A percentile compares a stretch with the other conserved stretches of the same genome.
These are phyloP conservation scores for Melanotaenia boesemani DNA, from an alignment of 2,797 vertebrate genomes.

Conservation along the genomic window DNA sequence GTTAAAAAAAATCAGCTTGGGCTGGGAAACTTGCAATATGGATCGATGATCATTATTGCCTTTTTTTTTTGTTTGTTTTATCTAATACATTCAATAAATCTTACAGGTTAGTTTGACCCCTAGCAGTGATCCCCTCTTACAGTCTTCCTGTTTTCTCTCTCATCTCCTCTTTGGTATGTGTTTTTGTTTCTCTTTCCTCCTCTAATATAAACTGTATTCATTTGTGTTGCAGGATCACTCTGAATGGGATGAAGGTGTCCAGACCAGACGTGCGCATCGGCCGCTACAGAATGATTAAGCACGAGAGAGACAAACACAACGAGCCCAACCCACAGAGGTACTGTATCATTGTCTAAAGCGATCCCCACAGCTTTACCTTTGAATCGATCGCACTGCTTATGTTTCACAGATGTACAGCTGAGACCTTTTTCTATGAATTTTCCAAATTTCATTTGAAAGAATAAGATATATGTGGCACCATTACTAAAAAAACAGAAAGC, in stretches of 20 bases:
- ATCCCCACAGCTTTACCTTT: constrained; percentile 29
- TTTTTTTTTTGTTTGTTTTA: no score
- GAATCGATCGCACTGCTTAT: constrained; percentile 47
- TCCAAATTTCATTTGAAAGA: constrained; percentile 39
- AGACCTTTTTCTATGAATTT: constrained; percentile 29
- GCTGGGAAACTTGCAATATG: no score
- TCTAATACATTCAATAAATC: not conserved
- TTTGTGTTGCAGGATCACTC: constrained; percentile 89
- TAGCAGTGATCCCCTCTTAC: not conserved
- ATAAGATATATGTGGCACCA: constrained; percentile 26
- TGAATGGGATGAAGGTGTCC: constrained; percentile 99
- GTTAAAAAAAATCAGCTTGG: no score
- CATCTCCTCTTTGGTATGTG: constrained; percentile 18
- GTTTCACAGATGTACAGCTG: constrained; percentile 35
- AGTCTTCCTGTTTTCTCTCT: not conserved
- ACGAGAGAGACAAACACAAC: constrained; percentile 98
- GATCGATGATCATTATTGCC: no score
- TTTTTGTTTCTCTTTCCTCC: constrained; percentile 10
- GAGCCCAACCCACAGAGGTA: constrained; percentile 99
- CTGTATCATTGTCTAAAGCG: constrained; percentile 68
- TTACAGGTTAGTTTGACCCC: not conserved
- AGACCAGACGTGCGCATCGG: constrained; percentile 96
- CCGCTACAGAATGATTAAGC: constrained; percentile 99
- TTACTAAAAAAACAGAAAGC: constrained; percentile 7
- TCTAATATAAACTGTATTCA: constrained; percentile 46